A percentile compares a stretch with the other conserved stretches of the same genome.
Conservation (phyloP, 1,140 invertebrate species). For the Pachypsylla venusta region DNA sequence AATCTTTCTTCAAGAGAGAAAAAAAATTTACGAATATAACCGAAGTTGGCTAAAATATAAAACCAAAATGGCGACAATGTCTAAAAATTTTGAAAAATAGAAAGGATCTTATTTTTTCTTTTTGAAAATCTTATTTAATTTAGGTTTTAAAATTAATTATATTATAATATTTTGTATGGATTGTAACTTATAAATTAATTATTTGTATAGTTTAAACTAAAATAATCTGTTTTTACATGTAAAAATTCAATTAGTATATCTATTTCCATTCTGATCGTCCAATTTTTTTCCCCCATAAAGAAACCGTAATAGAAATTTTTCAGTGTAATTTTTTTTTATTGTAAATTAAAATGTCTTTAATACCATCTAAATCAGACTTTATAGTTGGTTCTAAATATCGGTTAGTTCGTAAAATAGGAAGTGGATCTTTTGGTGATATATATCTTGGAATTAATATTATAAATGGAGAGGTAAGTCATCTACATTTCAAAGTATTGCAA, state of each 20-base stretch:
- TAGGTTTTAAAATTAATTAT: not conserved
- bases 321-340: not conserved
- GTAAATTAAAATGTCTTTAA: no score
- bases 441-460: slow-evolving; percentile 91
- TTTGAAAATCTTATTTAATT: not conserved
- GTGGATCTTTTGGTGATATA: slow-evolving; percentile 98
- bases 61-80: not conserved
- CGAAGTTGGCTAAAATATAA: not conserved
- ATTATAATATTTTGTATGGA: not conserved
- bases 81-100: not conserved
- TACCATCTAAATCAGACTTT: slow-evolving; percentile 44
- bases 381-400: slow-evolving; percentile 85
- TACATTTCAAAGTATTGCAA: not conserved
- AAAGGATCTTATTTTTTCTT: not conserved
- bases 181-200: not conserved
- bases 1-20: no score
- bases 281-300: not conserved
- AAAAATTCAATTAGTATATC: not conserved
- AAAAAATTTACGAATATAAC: not conserved
- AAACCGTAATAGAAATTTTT: not conserved
- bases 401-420: slow-evolving; percentile 91
- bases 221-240: not conserved
- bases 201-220: not conserved
- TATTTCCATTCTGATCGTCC: not conserved
- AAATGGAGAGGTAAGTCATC: slow-evolving; percentile 74